A percentile compares a stretch with the other conserved stretches of the same genome.
Evolutionary conservation across 2,113 vertebrate species (phyloP).

Genomic region (Prolemur simus): DNA sequence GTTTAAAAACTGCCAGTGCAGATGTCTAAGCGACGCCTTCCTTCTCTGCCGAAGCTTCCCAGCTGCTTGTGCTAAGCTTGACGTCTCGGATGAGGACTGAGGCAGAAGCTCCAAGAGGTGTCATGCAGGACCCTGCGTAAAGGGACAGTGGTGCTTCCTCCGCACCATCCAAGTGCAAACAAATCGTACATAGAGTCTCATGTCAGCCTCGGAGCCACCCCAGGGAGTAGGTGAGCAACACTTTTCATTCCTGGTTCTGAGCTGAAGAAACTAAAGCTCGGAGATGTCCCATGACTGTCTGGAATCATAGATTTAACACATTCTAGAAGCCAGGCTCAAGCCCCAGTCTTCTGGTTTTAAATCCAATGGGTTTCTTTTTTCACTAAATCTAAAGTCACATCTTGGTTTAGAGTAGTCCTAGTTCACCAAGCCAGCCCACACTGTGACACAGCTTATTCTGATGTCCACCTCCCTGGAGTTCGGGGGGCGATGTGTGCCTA

Average conservation of each 20-base stretch:
- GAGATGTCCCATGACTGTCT: background rate
- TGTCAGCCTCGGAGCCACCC: background rate
- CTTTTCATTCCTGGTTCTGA: background rate
- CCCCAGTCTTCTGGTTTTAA: background rate
- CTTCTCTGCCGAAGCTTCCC: constrained; percentile 24
- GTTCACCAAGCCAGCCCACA: background rate
- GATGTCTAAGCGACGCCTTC: background rate
- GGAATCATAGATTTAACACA: background rate
- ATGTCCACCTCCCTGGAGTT: background rate
- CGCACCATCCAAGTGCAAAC: background rate
- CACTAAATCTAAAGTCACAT: background rate
- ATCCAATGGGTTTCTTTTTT: background rate
- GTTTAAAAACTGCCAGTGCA: constrained; percentile 52
- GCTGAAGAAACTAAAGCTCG: background rate
- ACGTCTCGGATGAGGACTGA: background rate
- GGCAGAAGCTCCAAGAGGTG: background rate
- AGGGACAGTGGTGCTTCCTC: fast-evolving
- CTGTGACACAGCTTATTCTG: background rate
- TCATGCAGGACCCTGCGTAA: background rate
- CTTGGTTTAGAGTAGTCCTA: background rate
- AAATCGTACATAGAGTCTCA: background rate
- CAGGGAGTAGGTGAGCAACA: background rate
- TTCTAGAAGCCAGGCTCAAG: background rate
- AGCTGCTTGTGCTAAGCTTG: background rate
- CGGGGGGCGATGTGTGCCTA: background rate